Evolutionary conservation across 2,113 vertebrate species (phyloP), one percentile per base, ranked within the genome.

Genomic region (Taxidea taxus): DNA sequence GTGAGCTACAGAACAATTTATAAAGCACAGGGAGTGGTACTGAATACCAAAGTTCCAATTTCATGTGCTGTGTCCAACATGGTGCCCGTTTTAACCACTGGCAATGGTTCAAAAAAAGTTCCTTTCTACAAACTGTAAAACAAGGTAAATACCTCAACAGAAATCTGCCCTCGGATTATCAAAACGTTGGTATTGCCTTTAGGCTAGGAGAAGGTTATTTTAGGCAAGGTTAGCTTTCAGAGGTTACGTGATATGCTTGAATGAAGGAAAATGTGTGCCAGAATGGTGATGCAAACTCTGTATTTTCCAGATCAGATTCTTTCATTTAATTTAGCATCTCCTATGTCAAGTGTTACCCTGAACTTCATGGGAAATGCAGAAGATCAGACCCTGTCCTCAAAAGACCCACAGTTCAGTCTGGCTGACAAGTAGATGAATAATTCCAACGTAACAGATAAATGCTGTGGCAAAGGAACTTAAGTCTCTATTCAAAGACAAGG

Each of bases 181-280:
- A 87, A 90, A 90, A 80, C 64, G 44, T 23, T n/a, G 25, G 47
- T 51, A 60, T 66, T 82, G 78, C 47, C 56, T 87, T 90, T 21
- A 94, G 89, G 37, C 75, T 92, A 92, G 13, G 54, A 54, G 15
- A 7, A 96, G 31, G 60, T 42, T 95, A 62, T 87, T 97, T 87
- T 47, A 97, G 81, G 74, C 47, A 87, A 92, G 34, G 42, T 47
- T 51, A 54, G n/a, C 37, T 85, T 90, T 90, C 64, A 68, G 12
- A 56, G 20, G 81, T n/a, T 75, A 58, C 27, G 4, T 88, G 87
- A 83, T 15, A 31, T 1, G 21, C 0, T 0, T 11, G 37, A 95
- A 84, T 42, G 37, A 37, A 86, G 89, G 37, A 75, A 89, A 91
- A 80, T n/a, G 74, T 90, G 37, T 87, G 87, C 78, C 91, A 85